Percentiles rank a stretch among this genome's conserved stretches.
Evolutionary conservation across 2,113 vertebrate species (phyloP).

Genomic region (Campylomormyrus tamandua): DNA sequence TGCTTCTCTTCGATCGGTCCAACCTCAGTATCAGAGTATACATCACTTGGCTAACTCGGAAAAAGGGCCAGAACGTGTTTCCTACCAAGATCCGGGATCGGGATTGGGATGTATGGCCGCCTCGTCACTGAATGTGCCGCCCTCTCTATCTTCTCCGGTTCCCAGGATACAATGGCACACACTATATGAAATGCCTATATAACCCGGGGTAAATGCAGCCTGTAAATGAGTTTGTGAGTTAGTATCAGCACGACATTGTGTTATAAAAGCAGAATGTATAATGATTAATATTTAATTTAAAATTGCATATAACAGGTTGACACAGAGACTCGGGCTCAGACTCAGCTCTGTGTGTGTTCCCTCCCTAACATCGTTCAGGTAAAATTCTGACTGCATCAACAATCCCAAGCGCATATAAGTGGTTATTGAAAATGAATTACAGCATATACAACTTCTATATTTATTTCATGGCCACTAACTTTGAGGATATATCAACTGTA

Average conservation of each 20-base stretch:
- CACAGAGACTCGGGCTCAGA: not conserved
- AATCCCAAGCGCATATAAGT: not conserved
- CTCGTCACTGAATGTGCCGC: not conserved
- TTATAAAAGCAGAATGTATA: not conserved
- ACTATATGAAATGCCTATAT: not conserved
- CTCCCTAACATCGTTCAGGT: not conserved
- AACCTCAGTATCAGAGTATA: not conserved
- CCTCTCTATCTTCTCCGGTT: not conserved
- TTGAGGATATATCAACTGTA: not conserved
- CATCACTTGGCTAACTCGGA: not conserved
- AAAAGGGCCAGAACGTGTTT: not conserved
- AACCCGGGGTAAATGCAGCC: not conserved
- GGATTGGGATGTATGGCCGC: not conserved
- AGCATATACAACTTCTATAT: not conserved
- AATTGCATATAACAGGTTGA: not conserved
- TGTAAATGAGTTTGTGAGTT: not conserved
- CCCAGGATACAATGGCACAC: not conserved
- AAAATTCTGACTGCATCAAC: not conserved
- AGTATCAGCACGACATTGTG: not conserved
- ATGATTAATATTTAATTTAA: not conserved
- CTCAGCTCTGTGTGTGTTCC: not conserved
- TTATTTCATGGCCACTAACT: not conserved
- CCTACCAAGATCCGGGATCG: not conserved
- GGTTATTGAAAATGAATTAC: not conserved
- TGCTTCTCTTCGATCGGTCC: not conserved